These are phyloP conservation scores for Cyrtodaria siliqua DNA, from an alignment of 2,888 invertebrate species.

Conservation along the genomic window DNA sequence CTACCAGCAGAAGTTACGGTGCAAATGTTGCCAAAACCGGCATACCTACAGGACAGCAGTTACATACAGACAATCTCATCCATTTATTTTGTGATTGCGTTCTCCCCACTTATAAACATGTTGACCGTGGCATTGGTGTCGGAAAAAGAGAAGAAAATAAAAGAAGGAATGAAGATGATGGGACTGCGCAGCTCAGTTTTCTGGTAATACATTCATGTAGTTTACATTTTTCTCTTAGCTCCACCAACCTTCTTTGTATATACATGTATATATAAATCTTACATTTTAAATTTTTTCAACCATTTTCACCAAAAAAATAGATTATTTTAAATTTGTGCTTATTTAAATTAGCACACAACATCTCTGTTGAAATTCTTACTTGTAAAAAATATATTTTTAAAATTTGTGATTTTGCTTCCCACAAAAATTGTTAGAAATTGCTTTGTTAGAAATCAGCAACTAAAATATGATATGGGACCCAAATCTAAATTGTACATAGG, in stretches of 20 bases:
- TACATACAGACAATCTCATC: conserved; percentile 89
- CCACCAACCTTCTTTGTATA: neutral
- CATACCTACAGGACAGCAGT: conserved; percentile 73
- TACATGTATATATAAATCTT: too few species aligned
- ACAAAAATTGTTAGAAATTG: too few species aligned
- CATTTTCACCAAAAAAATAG: too few species aligned
- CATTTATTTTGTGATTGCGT: conserved; percentile 93
- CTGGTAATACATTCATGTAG: conserved; percentile 90
- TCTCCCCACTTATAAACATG: conserved; percentile 92
- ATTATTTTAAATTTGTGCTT: too few species aligned
- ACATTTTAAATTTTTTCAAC: too few species aligned
- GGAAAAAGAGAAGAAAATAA: conserved; percentile 95
- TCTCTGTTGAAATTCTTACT: too few species aligned
- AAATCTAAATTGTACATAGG: too few species aligned
- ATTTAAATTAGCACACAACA: too few species aligned
- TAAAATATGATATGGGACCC: too few species aligned
- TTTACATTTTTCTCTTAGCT: neutral
- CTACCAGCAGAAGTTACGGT: conserved; percentile 62
- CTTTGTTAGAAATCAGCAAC: too few species aligned
- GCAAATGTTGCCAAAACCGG: conserved; percentile 80
- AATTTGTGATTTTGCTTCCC: too few species aligned
- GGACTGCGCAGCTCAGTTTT: conserved; percentile 88
- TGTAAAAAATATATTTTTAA: too few species aligned
- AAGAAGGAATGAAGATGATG: conserved; percentile 96
- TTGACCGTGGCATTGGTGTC: conserved; percentile 93